Conservation (phyloP, 2,888 invertebrate genomes). For the Cryptocheilus praepositus region DNA sequence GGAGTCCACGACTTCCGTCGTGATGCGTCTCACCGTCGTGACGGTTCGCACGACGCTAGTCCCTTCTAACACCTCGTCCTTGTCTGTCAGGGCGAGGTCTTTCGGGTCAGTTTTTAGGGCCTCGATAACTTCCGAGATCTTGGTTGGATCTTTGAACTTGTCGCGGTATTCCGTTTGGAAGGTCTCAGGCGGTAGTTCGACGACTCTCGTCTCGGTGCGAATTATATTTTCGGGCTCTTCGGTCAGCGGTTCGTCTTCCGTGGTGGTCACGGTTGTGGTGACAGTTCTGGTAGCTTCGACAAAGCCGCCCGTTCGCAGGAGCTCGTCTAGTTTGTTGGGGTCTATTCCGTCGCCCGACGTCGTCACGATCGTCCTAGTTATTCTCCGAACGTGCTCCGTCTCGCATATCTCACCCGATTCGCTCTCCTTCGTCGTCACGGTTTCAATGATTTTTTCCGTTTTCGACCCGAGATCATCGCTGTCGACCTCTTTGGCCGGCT, state of each 20-base stretch:
- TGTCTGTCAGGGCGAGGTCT: background rate
- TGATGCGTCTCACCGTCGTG: constrained; percentile 47
- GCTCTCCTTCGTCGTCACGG: background rate
- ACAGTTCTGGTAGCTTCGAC: constrained; percentile 30
- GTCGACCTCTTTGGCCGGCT: background rate
- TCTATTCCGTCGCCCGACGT: constrained; percentile 5
- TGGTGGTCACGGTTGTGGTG: constrained; percentile 19
- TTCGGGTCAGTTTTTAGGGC: constrained; percentile 23
- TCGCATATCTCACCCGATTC: background rate
- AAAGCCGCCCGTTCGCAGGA: constrained; percentile 16
- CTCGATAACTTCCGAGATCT: background rate
- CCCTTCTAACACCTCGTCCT: constrained; percentile 15
- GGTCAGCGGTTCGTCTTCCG: background rate
- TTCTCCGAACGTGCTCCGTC: constrained; percentile 18
- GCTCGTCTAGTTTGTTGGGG: constrained; percentile 22
- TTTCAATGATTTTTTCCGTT: background rate
- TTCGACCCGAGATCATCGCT: background rate
- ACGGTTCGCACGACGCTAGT: constrained; percentile 41
- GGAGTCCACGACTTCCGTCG: constrained; percentile 34
- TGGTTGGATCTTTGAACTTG: constrained; percentile 9
- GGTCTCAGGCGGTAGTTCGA: constrained; percentile 20
- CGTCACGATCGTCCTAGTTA: constrained; percentile 10
- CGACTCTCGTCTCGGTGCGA: constrained; percentile 15
- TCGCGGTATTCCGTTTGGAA: constrained; percentile 16
- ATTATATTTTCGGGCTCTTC: constrained; percentile 18